Evolutionary conservation across 2,113 vertebrate genomes (phyloP), one percentile per base, ranked within the genome.

Genomic region (Baryphthengus martii): DNA sequence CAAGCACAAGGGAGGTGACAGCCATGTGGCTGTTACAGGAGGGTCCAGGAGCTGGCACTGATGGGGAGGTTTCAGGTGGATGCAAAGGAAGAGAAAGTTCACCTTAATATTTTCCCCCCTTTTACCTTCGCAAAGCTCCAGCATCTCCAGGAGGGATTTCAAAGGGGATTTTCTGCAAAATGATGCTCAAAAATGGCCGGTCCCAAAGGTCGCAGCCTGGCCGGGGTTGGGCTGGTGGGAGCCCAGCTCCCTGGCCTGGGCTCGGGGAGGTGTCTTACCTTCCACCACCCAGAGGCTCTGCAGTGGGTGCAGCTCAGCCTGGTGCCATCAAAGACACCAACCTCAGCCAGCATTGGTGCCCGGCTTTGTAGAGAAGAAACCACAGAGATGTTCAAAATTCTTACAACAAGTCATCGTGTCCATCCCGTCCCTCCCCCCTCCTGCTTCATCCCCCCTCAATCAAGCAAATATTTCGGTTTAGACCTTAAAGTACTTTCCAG

Each of bases 201-300:
- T 35, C n/a, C 25, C 49, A 1, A 16, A 5, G 0, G 4, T 5
- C 0, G 17, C 33, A n/a, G 19, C 29, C 26, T 0, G 31, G 47
- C 6, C 3, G 33, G 47, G 20, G 2, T 7, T 1, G 29, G 40
- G 33, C 8, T 21, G 59, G 13, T 0, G 29, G n/a, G 13, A 42
- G 23, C 23, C 53, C 80, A 13, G 18, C 13, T 50, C n/a, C 47
- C 29, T 10, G 10, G 5, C 17, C 3, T 0, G 24, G 31, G 17
- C 19, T 14, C 1, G 5, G 23, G 3, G 6, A 12, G 13, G 2
- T 16, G 37, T 33, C 66, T 17, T 5, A 1, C 11, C 31, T 45
- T 29, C 40, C 78, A 55, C 45, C 77, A 17, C 75, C 40, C 58
- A 3, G 33, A 17, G 53, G 55, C 7, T 61, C 71, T 25, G 28